A percentile compares a stretch with the other conserved stretches of the same genome.
Conservation (phyloP, 1,140 invertebrate genomes). For the Rhynchophorus ferrugineus region DNA sequence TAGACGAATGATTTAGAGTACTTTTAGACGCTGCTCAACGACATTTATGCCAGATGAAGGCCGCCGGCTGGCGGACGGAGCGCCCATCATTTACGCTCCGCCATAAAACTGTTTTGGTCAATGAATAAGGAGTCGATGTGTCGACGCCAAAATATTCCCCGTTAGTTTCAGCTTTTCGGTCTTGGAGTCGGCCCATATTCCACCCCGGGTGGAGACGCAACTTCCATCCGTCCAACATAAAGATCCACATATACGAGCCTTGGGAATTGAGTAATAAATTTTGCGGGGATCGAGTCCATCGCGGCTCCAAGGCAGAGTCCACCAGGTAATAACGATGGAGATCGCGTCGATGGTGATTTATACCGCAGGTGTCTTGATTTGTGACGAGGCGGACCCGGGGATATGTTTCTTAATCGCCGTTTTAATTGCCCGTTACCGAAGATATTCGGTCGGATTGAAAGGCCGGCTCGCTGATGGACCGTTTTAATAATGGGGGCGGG, state of each 20-base stretch:
- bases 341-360: slow-evolving; percentile 31
- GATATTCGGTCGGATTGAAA: slow-evolving; percentile 26
- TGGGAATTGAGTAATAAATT: neutral
- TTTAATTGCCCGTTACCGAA: slow-evolving; percentile 32
- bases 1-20: neutral
- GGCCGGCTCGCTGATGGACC: slow-evolving; percentile 15
- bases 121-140: neutral
- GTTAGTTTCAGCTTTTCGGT: too few species aligned
- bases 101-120: neutral
- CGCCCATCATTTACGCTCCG: neutral
- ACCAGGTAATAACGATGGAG: slow-evolving; percentile 22
- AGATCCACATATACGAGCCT: neutral
- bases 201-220: too few species aligned
- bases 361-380: slow-evolving; percentile 31
- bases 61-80: neutral
- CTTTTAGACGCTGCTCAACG: neutral
- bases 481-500: slow-evolving; percentile 12
- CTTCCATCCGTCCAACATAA: too few species aligned
- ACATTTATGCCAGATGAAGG: neutral
- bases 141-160: neutral
- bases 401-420: slow-evolving; percentile 33
- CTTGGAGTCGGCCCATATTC: too few species aligned
- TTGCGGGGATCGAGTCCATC: neutral
- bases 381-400: slow-evolving; percentile 32
- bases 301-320: slow-evolving; percentile 12